phyloP scores from a whole-genome alignment of 2,888 invertebrate species.

The Lasioglossum vierecki region DNA sequence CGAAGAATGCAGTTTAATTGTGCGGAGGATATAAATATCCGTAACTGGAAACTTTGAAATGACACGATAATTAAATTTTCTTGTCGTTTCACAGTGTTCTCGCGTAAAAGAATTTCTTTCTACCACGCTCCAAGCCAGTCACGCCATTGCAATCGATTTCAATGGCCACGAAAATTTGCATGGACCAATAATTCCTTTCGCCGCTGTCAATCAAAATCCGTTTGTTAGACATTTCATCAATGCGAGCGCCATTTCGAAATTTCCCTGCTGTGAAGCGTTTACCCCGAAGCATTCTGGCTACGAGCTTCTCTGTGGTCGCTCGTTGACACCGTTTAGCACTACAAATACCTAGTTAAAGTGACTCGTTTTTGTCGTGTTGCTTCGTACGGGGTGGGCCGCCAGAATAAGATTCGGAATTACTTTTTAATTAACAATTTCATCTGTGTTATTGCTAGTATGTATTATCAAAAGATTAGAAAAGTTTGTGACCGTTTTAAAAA shows the following conservation, averaged over 20 bases:
- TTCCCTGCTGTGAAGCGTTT: not conserved
- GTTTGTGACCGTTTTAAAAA: too few relatives aligned
- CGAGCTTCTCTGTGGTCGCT: not conserved
- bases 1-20: conserved; percentile 39
- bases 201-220: not conserved
- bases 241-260: not conserved
- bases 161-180: not conserved
- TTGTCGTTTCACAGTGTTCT: not conserved
- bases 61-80: conserved; percentile 16
- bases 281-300: not conserved
- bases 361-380: not conserved
- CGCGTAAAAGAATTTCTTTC: not conserved
- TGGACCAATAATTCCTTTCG: not conserved
- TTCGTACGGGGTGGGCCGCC: too few relatives aligned
- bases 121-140: not conserved
- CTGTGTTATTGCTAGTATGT: too few relatives aligned
- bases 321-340: not conserved
- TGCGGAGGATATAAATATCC: not conserved
- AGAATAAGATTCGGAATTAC: too few relatives aligned
- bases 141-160: not conserved
- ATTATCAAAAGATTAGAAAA: too few relatives aligned
- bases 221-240: not conserved
- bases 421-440: too few relatives aligned
- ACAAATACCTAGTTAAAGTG: not conserved
- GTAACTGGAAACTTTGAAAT: not conserved